Conservation (phyloP, 1,140 invertebrate genomes). For the Megalonaias nervosa region DNA sequence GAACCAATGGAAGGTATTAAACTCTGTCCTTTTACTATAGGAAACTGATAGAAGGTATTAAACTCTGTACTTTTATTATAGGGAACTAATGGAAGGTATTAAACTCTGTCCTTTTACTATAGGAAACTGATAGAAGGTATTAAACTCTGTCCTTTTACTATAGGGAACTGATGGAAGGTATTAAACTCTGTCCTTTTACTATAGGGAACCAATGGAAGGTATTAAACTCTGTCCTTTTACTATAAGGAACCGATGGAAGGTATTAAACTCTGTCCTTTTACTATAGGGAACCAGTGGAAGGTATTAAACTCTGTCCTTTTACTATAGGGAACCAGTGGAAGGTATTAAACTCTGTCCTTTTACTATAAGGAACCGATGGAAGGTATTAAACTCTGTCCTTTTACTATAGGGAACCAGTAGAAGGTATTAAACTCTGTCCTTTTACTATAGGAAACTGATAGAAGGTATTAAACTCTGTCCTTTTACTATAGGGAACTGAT, state of each 20-base stretch:
- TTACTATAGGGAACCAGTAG: conserved; percentile 67
- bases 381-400: conserved; percentile 67
- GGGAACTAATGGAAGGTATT: conserved; percentile 72
- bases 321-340: conserved; percentile 69
- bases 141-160: conserved; percentile 35
- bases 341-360: conserved; percentile 67
- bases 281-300: conserved; percentile 70
- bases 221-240: conserved; percentile 58
- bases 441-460: conserved; percentile 68
- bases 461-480: conserved; percentile 68
- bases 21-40: conserved; percentile 50
- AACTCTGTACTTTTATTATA: conserved; percentile 44
- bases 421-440: conserved; percentile 68
- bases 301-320: conserved; percentile 63
- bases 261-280: conserved; percentile 56
- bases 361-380: conserved; percentile 69
- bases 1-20: conserved; percentile 72
- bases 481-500: conserved; percentile 68
- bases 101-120: conserved; percentile 38
- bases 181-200: conserved; percentile 51
- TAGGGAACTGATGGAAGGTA: conserved; percentile 72
- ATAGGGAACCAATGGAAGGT: conserved; percentile 71
- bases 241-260: conserved; percentile 71
- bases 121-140: conserved; percentile 73
- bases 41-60: conserved; percentile 72